Evolutionary conservation across 2,888 invertebrate genomes (phyloP).

Genomic region (Drosophila anomelani): DNA sequence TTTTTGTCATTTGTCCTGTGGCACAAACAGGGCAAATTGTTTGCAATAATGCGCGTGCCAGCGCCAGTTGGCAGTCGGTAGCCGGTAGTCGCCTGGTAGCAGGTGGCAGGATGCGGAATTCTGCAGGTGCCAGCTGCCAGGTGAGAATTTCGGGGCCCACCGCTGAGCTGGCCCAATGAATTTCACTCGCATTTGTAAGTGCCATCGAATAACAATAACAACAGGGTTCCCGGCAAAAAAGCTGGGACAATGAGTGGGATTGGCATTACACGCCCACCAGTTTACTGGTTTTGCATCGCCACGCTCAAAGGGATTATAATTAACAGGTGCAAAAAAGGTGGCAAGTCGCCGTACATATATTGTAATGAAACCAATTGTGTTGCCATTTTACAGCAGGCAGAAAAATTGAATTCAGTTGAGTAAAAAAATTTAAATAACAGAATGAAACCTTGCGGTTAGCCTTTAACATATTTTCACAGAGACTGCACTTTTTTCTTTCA

Average conservation of each 20-base stretch:
- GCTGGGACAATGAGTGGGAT: constrained; percentile 26
- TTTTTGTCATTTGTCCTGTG: constrained; percentile 71
- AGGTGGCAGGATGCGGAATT: constrained; percentile 42
- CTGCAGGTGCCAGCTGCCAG: constrained; percentile 44
- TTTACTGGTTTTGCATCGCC: constrained; percentile 17
- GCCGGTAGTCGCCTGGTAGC: constrained; percentile 28
- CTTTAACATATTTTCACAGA: neutral
- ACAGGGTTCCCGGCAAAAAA: constrained; percentile 29
- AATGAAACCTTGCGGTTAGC: constrained; percentile 1
- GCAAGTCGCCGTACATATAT: constrained; percentile 2
- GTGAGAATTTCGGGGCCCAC: constrained; percentile 18
- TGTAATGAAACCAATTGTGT: constrained; percentile 20
- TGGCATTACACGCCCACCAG: constrained; percentile 32
- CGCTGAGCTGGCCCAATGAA: constrained; percentile 60
- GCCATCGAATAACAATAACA: constrained; percentile 52
- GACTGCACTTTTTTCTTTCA: neutral
- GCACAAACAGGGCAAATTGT: constrained; percentile 76
- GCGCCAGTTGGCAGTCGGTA: constrained; percentile 1
- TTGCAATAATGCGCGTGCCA: constrained; percentile 76
- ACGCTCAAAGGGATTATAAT: constrained; percentile 21
- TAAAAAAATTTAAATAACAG: neutral
- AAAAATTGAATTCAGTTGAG: constrained; percentile 11
- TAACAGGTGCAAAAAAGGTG: constrained; percentile 34
- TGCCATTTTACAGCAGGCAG: neutral
- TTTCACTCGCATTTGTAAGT: constrained; percentile 63